A percentile compares a stretch with the other conserved stretches of the same genome.
These are phyloP conservation scores for Nasonia oneida DNA, from an alignment of 2,888 invertebrate species.

Conservation along the genomic window DNA sequence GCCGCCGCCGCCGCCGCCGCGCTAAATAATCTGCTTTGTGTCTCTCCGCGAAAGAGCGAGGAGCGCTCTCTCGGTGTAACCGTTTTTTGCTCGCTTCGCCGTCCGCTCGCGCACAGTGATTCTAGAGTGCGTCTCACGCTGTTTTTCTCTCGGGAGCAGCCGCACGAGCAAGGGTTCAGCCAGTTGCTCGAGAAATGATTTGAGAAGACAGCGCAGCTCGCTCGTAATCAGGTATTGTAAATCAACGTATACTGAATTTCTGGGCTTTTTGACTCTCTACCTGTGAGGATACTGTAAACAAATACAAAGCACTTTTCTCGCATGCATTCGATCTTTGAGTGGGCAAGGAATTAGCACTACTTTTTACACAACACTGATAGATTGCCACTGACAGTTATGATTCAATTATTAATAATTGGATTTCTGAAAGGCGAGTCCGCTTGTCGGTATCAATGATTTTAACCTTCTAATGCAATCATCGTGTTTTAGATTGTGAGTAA, in stretches of 20 bases:
- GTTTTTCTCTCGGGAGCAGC: background rate
- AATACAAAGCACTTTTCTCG: background rate
- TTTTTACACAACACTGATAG: background rate
- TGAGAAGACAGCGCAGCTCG: slow-evolving; percentile 27
- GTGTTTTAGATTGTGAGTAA: slow-evolving; percentile 3
- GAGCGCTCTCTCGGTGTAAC: background rate
- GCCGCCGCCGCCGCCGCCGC: background rate
- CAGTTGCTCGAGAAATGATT: slow-evolving; percentile 24
- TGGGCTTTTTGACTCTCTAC: slow-evolving; percentile 7
- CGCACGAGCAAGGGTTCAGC: background rate
- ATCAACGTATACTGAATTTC: background rate
- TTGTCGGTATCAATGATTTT: slow-evolving; percentile 42
- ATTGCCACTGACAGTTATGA: slow-evolving; percentile 8
- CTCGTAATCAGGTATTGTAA: slow-evolving; percentile 11
- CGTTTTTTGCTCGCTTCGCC: background rate
- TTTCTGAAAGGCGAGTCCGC: slow-evolving; percentile 6
- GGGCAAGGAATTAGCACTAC: background rate
- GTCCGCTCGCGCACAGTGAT: background rate
- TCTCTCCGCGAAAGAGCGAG: background rate
- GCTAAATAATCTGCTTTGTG: background rate
- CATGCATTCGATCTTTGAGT: background rate
- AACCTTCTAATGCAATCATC: slow-evolving; percentile 8
- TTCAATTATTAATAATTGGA: slow-evolving; percentile 48
- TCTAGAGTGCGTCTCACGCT: background rate
- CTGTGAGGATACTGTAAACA: background rate